Percentiles rank a stretch among this genome's conserved stretches.
Evolutionary conservation across 2,113 vertebrate species (phyloP).

Genomic region (Corythornis madagascariensis): DNA sequence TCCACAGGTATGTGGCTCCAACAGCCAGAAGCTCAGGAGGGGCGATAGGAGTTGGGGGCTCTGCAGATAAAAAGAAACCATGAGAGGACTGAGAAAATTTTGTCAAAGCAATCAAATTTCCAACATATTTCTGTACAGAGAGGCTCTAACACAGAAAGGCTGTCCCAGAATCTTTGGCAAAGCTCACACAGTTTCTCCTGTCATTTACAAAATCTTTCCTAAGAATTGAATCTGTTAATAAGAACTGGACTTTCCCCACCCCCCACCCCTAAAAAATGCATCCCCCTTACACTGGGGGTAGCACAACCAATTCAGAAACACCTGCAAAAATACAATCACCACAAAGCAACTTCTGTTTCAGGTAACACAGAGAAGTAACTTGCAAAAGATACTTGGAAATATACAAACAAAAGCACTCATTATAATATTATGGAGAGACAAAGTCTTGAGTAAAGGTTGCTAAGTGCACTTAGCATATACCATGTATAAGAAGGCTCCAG

Average conservation of each 20-base stretch:
- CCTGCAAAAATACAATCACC: not conserved
- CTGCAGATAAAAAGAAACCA: constrained; percentile 65
- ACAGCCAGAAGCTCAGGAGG: constrained; percentile 93
- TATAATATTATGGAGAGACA: not conserved
- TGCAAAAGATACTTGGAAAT: not conserved
- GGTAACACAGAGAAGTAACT: not conserved
- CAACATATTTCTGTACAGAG: rapidly evolving
- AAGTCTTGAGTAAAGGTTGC: not conserved
- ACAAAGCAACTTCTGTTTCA: not conserved
- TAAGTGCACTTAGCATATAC: not conserved
- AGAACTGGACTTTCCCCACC: not conserved
- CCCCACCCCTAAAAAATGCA: not conserved
- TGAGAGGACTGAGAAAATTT: not conserved
- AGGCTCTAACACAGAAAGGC: not conserved
- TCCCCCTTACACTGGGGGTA: not conserved
- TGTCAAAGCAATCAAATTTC: not conserved
- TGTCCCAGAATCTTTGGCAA: not conserved
- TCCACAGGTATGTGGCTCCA: constrained; percentile 96
- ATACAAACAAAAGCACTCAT: not conserved
- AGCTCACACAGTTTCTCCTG: not conserved
- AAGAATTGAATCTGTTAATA: not conserved
- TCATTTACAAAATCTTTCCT: not conserved
- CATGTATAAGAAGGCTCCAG: not conserved
- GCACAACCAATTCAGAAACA: not conserved
- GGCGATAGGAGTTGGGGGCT: constrained; percentile 94